Evolutionary conservation across 92 coral and sea anemone species (phyloP).

Genomic region (Epizoanthus stellaris): DNA sequence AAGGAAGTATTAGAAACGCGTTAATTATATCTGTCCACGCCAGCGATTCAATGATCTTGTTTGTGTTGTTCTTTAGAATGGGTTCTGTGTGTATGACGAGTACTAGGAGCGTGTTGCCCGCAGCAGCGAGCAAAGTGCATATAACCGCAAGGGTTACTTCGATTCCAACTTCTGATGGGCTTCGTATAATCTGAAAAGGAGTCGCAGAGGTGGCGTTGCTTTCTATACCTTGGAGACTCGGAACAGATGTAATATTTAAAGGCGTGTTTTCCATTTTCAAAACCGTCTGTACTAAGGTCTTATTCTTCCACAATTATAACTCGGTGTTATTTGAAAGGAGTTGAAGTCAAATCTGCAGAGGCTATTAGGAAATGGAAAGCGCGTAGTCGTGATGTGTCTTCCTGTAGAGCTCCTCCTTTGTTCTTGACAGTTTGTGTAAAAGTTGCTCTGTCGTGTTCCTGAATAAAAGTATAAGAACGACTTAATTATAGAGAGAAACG

Average conservation of each 20-base stretch:
- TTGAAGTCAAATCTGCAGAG: too few species aligned
- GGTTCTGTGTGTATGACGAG: slow-evolving; percentile 10
- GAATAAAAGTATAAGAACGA: too few species aligned
- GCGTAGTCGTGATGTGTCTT: too few species aligned
- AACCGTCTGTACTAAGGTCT: too few species aligned
- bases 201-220: neutral
- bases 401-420: too few species aligned
- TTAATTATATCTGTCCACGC: slow-evolving; percentile 32
- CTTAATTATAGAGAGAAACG: too few species aligned
- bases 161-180: slow-evolving; percentile 15
- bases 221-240: neutral
- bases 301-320: too few species aligned
- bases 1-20: slow-evolving; percentile 2
- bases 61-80: slow-evolving; percentile 1
- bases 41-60: slow-evolving; percentile 20
- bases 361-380: too few species aligned
- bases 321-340: too few species aligned
- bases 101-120: slow-evolving; percentile 4
- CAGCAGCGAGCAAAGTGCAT: slow-evolving; percentile 10
- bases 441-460: too few species aligned
- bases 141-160: neutral
- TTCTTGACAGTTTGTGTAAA: too few species aligned
- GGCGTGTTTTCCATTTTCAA: neutral
- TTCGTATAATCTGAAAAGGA: neutral
- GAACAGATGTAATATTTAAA: neutral